phyloP scores from a whole-genome alignment of 2,888 invertebrate species.

The Timandra comae region DNA sequence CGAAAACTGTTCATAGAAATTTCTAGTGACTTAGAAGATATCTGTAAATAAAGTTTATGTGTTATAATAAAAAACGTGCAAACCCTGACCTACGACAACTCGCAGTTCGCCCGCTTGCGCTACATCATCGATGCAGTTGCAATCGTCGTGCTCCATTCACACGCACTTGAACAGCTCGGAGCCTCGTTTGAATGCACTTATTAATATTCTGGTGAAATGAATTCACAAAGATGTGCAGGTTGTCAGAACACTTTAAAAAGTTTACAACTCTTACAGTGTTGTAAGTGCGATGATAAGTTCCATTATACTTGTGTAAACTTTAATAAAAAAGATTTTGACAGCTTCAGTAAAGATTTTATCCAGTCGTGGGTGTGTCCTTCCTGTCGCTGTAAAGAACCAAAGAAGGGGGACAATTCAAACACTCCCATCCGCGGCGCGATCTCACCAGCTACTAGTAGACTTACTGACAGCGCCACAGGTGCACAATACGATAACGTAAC shows the following conservation, averaged over 20 bases:
- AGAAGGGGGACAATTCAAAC: conserved; percentile 1
- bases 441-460: neutral
- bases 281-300: conserved; percentile 7
- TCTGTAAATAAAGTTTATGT: too few relatives aligned
- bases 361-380: conserved; percentile 5
- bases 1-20: too few relatives aligned
- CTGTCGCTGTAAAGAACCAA: conserved; percentile 7
- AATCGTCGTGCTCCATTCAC: too few relatives aligned
- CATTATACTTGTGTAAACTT: conserved; percentile 7
- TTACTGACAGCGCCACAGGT: neutral
- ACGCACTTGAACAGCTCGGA: too few relatives aligned
- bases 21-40: too few relatives aligned
- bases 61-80: neutral
- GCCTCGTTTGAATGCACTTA: too few relatives aligned
- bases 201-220: neutral
- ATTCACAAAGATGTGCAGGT: conserved; percentile 2
- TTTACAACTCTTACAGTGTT: conserved; percentile 3
- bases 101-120: too few relatives aligned
- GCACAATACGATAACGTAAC: conserved; percentile 7
- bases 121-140: too few relatives aligned
- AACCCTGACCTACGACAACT: neutral
- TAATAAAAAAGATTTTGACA: conserved; percentile 1
- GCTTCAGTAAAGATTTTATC: conserved; percentile 4
- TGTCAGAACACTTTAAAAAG: conserved; percentile 3
- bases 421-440: neutral